Evolutionary conservation across 92 coral and sea anemone species (phyloP), one percentile per base, ranked within the genome.

Genomic region (Epizoanthus illoricatus): DNA sequence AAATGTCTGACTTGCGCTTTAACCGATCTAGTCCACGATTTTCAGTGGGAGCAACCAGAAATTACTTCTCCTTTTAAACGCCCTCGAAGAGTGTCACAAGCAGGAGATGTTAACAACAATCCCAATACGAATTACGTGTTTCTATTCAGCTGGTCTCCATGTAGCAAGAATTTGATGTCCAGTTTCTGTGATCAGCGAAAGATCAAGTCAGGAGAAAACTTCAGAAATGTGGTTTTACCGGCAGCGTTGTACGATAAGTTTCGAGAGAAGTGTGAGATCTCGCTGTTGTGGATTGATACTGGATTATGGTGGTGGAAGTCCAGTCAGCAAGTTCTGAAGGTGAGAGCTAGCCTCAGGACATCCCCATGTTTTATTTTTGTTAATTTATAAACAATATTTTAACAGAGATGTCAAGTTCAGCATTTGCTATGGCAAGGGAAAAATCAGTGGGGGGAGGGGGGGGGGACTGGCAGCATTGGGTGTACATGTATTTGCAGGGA

Each of bases 41-140:
- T 97, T 80, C 91, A 87, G 65, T 97, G 99, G 99, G 90, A 88
- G 7, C 78, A 86, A 43, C 95, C 91, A 5, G 98, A 94, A 63
- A 86, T 94, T 18, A 87, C 85, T 65, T 97, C 99, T 0, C 99
- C 99, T 0, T 75, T 91, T 3, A 88, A 87, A 65, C 83, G 85
- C 63, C 76, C 79, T 36, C 87, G 89, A 24, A 87, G 92, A n/a
- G 65, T 69, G 55, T 86, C 87, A 19, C 84, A 71, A 33, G 56
- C 58, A 65, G 83, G 28, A 41, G 82, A 76, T 39, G 73, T 63
- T 52, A 69, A 84, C 65, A 72, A 75, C 5, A 87, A 73, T n/a
- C 62, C 36, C 52, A 76, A 81, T 13, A 76, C 80, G 9, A 96
- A 96, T 81, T 79, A 90, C 49, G 91, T 93, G 89, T 93, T 96